These are phyloP conservation scores for Perca fluviatilis DNA, from an alignment of 2,113 vertebrate genomes.

Conservation along the genomic window DNA sequence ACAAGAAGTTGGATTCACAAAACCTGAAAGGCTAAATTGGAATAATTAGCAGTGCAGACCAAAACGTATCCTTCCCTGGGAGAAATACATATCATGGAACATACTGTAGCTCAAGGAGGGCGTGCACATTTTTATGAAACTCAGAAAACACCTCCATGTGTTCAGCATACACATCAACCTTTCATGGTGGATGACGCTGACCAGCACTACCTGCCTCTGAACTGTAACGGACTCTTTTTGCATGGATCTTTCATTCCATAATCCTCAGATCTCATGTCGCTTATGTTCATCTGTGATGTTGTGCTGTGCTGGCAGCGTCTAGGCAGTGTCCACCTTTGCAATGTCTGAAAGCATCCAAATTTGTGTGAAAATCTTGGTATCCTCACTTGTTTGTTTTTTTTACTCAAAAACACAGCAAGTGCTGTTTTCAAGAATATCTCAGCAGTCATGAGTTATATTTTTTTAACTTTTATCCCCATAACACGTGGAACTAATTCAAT, in stretches of 20 bases:
- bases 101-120: not conserved
- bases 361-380: not conserved
- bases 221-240: slow-evolving; percentile 20
- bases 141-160: not conserved
- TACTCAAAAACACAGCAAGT: slow-evolving; percentile 36
- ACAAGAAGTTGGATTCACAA: not conserved
- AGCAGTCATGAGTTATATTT: slow-evolving; percentile 36
- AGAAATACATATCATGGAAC: not conserved
- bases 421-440: slow-evolving; percentile 18
- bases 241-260: slow-evolving; percentile 24
- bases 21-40: not conserved
- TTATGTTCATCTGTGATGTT: not conserved
- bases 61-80: not conserved
- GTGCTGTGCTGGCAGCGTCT: slow-evolving; percentile 8
- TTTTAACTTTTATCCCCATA: not conserved
- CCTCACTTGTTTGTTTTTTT: not conserved
- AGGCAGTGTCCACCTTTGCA: not conserved
- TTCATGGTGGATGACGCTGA: slow-evolving; percentile 6
- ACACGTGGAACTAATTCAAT: not conserved
- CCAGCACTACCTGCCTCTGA: slow-evolving; percentile 22
- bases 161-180: slow-evolving; percentile 18
- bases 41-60: not conserved
- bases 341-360: not conserved
- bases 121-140: slow-evolving; percentile 7
- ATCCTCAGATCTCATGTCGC: slow-evolving; percentile 6